Percentiles rank a stretch among this genome's conserved stretches.
These are phyloP conservation scores for Copidosoma aretas DNA, from an alignment of 2,888 invertebrate genomes.

Conservation along the genomic window DNA sequence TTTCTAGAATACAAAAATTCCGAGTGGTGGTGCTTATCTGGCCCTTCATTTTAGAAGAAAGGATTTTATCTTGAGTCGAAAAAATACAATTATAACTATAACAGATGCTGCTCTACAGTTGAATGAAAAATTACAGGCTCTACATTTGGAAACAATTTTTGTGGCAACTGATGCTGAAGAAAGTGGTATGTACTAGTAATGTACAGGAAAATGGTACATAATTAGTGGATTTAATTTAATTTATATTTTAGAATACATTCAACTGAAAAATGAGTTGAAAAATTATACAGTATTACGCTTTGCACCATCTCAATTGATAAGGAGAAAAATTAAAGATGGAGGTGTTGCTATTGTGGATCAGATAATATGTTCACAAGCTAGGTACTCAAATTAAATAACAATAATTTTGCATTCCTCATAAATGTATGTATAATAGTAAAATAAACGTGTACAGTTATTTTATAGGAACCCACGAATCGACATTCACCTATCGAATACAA, in stretches of 20 bases:
- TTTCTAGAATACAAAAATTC: slow-evolving; percentile 48
- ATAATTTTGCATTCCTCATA: no score
- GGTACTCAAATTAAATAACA: slow-evolving; percentile 56
- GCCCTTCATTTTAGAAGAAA: slow-evolving; percentile 86
- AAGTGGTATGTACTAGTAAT: slow-evolving; percentile 59
- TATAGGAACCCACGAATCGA: slow-evolving; percentile 92
- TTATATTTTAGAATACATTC: slow-evolving; percentile 46
- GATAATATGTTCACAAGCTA: slow-evolving; percentile 89
- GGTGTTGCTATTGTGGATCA: slow-evolving; percentile 93
- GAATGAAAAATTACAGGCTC: slow-evolving; percentile 65
- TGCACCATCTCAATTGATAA: slow-evolving; percentile 63
- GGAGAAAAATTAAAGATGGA: slow-evolving; percentile 75
- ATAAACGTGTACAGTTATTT: slow-evolving; percentile 68
- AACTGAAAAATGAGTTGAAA: slow-evolving; percentile 44
- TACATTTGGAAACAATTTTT: slow-evolving; percentile 72
- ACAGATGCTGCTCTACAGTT: slow-evolving; percentile 80
- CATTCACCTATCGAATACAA: slow-evolving; percentile 95
- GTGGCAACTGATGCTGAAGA: slow-evolving; percentile 84
- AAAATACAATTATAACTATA: slow-evolving; percentile 80
- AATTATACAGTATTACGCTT: slow-evolving; percentile 37
- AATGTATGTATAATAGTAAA: neutral
- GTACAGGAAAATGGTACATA: no score
- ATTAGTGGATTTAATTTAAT: no score
- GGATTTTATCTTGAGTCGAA: slow-evolving; percentile 82
- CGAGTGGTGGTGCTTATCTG: slow-evolving; percentile 76